These are phyloP conservation scores for Urosaurus nigricauda DNA, from an alignment of 2,797 vertebrate species.

Conservation along the genomic window DNA sequence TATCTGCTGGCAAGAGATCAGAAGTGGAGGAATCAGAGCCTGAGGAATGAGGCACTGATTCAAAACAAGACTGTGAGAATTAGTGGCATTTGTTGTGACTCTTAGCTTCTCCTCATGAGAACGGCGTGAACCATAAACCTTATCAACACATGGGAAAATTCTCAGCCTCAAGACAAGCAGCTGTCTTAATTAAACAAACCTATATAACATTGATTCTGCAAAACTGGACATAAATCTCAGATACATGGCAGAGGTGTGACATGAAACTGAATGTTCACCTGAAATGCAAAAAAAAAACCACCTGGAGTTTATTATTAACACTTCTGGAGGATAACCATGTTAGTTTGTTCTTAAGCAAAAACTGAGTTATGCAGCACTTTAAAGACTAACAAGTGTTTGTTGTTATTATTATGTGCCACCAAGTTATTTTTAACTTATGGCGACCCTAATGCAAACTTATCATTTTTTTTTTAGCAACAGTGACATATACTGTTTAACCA, in stretches of 20 bases:
- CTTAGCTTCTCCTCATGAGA: constrained; percentile 64
- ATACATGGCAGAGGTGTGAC: neutral
- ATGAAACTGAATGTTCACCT: neutral
- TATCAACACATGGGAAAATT: constrained; percentile 58
- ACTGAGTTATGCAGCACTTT: neutral
- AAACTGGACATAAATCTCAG: neutral
- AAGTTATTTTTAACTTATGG: too few species aligned
- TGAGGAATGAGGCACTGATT: constrained; percentile 66
- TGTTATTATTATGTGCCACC: too few species aligned
- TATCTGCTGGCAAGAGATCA: constrained; percentile 63
- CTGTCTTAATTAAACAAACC: constrained; percentile 48
- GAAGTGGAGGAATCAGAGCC: constrained; percentile 48
- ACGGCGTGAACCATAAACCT: constrained; percentile 44
- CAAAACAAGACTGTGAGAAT: constrained; percentile 71
- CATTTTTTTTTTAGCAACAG: too few species aligned
- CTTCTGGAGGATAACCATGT: neutral
- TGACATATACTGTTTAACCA: neutral
- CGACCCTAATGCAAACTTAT: too few species aligned
- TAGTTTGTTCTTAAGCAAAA: neutral
- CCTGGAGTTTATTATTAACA: neutral
- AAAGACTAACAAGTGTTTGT: neutral
- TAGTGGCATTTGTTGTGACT: constrained; percentile 56
- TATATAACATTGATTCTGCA: constrained; percentile 34
- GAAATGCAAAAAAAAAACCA: neutral
- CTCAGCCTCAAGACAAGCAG: constrained; percentile 40